phyloP scores from a whole-genome alignment of 2,113 vertebrate species.

The Callionymus lyra region DNA sequence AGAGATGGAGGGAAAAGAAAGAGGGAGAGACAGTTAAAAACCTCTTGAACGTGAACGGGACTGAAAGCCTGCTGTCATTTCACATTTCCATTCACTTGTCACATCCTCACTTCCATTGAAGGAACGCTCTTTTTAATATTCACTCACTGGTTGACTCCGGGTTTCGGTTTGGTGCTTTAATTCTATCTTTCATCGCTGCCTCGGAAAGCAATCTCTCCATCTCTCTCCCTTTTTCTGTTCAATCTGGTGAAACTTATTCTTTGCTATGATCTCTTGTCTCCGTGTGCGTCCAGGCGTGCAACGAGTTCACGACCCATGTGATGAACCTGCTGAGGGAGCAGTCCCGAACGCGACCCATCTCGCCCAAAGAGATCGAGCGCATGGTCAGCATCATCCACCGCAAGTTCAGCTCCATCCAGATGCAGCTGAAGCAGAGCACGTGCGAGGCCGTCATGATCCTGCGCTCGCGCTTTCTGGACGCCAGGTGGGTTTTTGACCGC shows the following conservation, averaged over 20 bases:
- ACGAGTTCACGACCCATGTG: conserved; percentile 97
- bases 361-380: conserved; percentile 96
- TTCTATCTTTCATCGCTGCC: conserved; percentile 21
- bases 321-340: conserved; percentile 99
- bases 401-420: conserved; percentile 99
- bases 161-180: conserved; percentile 49
- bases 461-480: conserved; percentile 73
- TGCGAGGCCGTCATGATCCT: conserved; percentile 99
- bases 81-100: conserved; percentile 59
- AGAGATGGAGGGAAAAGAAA: conserved; percentile 49
- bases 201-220: conserved; percentile 54
- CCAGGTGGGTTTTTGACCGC: conserved; percentile 44
- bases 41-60: conserved; percentile 59
- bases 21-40: conserved; percentile 55
- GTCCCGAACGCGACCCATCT: conserved; percentile 95
- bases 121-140: conserved; percentile 56
- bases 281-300: conserved; percentile 60
- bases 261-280: conserved; percentile 51
- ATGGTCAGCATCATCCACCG: conserved; percentile 99
- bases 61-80: conserved; percentile 64
- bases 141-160: conserved; percentile 28
- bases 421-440: conserved; percentile 98
- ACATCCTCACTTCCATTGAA: conserved; percentile 57
- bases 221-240: conserved; percentile 38
- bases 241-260: conserved; percentile 41